Evolutionary conservation across 1,140 invertebrate genomes (phyloP).

Genomic region (Pomacea maculata): DNA sequence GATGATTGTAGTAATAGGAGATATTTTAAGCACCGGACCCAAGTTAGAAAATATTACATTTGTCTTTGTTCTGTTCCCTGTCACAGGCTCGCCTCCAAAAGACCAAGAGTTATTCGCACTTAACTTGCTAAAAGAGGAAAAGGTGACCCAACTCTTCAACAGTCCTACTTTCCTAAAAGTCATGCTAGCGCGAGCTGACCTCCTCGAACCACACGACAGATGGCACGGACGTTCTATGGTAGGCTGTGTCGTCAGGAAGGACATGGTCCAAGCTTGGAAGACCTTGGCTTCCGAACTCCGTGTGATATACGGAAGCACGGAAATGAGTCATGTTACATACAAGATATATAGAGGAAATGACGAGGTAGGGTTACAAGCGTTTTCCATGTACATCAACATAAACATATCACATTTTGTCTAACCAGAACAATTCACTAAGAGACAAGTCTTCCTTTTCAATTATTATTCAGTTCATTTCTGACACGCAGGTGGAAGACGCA

Average conservation of each 20-base stretch:
- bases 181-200: neutral
- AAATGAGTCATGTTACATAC: neutral
- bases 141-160: neutral
- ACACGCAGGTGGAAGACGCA: neutral
- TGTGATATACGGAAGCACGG: neutral
- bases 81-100: too few species aligned
- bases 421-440: too few species aligned
- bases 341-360: neutral
- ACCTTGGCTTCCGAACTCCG: neutral
- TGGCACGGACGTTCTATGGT: neutral
- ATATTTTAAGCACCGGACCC: too few species aligned
- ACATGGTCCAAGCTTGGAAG: neutral
- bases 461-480: too few species aligned
- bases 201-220: neutral
- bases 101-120: too few species aligned
- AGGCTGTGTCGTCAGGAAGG: neutral
- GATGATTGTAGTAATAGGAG: too few species aligned
- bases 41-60: too few species aligned
- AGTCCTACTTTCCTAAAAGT: neutral
- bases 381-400: too few species aligned
- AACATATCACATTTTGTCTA: too few species aligned
- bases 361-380: neutral
- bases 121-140: neutral
- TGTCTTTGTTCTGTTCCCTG: too few species aligned
- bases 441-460: too few species aligned